Evolutionary conservation across 2,797 vertebrate species (phyloP).

Genomic region (Schizopygopsis malacanthus): DNA sequence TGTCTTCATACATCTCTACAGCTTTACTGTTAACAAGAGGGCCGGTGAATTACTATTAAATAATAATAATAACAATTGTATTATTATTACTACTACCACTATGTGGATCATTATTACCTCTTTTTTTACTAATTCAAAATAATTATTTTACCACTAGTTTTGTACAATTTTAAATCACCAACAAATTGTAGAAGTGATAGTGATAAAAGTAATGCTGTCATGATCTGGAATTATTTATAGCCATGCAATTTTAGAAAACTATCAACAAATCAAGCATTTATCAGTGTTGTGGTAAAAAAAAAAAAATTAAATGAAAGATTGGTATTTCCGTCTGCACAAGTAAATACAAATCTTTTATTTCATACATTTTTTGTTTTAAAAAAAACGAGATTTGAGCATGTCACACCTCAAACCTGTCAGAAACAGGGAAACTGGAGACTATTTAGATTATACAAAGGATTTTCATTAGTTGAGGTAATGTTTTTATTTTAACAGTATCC

Average conservation of each 20-base stretch:
- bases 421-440: not conserved
- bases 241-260: not conserved
- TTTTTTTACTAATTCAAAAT: not conserved
- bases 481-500: constrained; percentile 28
- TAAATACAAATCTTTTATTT: no score
- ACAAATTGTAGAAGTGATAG: not conserved
- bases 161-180: not conserved
- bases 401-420: not conserved
- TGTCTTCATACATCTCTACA: not conserved
- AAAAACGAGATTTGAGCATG: no score
- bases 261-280: not conserved
- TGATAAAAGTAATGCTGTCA: not conserved
- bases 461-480: constrained; percentile 9
- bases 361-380: no score
- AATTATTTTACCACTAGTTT: not conserved
- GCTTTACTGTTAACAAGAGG: not conserved
- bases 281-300: not conserved
- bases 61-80: not conserved
- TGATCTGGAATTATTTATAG: no score
- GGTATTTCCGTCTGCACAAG: not conserved
- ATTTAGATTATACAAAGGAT: not conserved
- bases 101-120: not conserved
- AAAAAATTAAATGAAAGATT: not conserved
- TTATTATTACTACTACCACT: not conserved
- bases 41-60: not conserved